Base-by-base conservation (phyloP, 2,797 vertebrate species). In the Mycteria americana region DNA sequence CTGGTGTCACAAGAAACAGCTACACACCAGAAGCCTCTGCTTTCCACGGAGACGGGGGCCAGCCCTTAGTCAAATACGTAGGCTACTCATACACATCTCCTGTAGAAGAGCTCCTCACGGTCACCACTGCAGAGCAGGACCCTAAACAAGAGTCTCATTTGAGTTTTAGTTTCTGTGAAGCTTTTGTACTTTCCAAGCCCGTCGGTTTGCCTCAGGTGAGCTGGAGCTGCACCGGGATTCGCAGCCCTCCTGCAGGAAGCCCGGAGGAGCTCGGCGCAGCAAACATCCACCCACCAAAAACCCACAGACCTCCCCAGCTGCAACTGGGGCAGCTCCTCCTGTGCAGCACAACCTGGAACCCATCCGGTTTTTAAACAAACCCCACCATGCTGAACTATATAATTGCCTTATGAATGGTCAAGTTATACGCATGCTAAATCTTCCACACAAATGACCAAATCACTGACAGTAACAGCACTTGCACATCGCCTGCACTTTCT, bases 361-460 rank as follows among this genome's bases (percentile, higher is more conserved):
- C 53, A 33, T 5, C 2, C 2, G 43, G 19, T 33, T 79, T 37
- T 37, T 9, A 53, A 81, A 72, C 35, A 64, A 81, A 72, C 12
- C 33, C 37, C 27, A 64, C 10, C 17, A 28, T 2, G 46, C 46
- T 69, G 51, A 73, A 57, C 30, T 46, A 46, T 53, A 43, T 41
- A 2, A 33, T 46, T 41, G 46, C 43, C 51, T 64, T 37, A 72
- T 2, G 46, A 91, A 87, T 7, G 22, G 50, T n/a, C 54, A 69
- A 60, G 59, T 28, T 43, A 37, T 5, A 28, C 0, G 0, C 0
- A 1, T 39, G 67, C 51, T 73, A 10, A 18, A 43, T 13, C 57
- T 62, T 30, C 45, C 72, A 46, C 10, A 28, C 25, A 39, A 68
- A 64, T 10, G 13, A 63, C 13, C 48, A n/a, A 8, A 21, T 43